Percentiles rank a stretch among this genome's conserved stretches.
These are phyloP conservation scores for Engraulis encrasicolus DNA, from an alignment of 2,113 vertebrate species.

Conservation along the genomic window DNA sequence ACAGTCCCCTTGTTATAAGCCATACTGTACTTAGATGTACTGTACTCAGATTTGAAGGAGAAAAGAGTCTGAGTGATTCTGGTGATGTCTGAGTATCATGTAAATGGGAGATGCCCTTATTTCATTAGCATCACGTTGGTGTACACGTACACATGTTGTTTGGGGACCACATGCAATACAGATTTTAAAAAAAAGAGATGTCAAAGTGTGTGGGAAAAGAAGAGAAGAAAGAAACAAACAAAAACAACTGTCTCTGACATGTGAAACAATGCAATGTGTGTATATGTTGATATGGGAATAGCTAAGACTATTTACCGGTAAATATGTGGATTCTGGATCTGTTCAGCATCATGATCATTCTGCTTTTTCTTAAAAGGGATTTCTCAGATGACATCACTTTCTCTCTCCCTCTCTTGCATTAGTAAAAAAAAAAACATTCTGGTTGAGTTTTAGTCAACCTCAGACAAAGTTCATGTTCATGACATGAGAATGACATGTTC, in stretches of 20 bases:
- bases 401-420: not conserved
- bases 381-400: not conserved
- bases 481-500: conserved; percentile 63
- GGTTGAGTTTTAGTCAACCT: conserved; percentile 90
- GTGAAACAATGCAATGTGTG: not conserved
- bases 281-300: conserved; percentile 19
- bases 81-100: not conserved
- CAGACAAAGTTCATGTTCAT: conserved; percentile 59
- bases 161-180: not conserved
- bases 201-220: not conserved
- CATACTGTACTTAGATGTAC: not conserved
- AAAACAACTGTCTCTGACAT: not conserved
- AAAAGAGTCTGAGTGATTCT: not conserved
- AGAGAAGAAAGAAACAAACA: not conserved
- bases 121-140: not conserved
- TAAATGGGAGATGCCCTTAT: not conserved
- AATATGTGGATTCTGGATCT: conserved; percentile 8
- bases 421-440: conserved; percentile 51
- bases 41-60: not conserved
- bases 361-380: not conserved
- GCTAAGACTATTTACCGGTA: not conserved
- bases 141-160: not conserved
- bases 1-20: not conserved
- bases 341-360: conserved; percentile 5
- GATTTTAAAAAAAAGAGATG: not conserved